Percentiles rank a stretch among this genome's conserved stretches.
Conservation (phyloP, 2,113 vertebrate species). For the Python bivittatus region DNA sequence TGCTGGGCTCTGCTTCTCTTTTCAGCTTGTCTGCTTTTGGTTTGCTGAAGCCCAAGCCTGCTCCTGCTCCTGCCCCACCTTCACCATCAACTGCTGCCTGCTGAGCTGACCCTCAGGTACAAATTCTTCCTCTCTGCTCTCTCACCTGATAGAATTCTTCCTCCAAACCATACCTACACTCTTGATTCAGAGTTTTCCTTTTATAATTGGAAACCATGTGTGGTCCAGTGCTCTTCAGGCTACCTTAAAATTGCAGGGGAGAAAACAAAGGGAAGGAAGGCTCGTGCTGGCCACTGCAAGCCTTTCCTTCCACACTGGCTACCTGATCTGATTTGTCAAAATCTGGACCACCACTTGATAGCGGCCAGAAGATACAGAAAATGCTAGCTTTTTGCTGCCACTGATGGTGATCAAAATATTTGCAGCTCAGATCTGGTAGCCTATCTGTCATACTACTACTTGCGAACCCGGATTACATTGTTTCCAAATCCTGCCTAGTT, state of each 20-base stretch:
- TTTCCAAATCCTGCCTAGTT: too few species aligned
- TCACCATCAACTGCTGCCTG: background rate
- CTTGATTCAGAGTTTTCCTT: background rate
- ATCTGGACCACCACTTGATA: too few species aligned
- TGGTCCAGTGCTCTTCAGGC: background rate
- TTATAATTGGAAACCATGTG: background rate
- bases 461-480: too few species aligned
- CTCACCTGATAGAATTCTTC: background rate
- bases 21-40: background rate
- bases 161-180: background rate
- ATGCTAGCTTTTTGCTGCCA: too few species aligned
- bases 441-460: too few species aligned
- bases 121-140: background rate
- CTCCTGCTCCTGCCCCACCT: background rate
- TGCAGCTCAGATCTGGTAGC: too few species aligned
- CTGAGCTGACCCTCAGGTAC: background rate
- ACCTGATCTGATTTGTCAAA: too few species aligned
- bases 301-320: too few species aligned
- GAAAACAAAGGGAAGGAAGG: background rate
- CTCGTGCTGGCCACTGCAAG: background rate
- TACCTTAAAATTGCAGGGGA: background rate
- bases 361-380: too few species aligned
- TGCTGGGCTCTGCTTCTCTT: background rate
- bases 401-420: too few species aligned
- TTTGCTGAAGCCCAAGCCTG: background rate